Evolutionary conservation across 2,797 vertebrate genomes (phyloP).

Genomic region (Lagorchestes hirsutus): DNA sequence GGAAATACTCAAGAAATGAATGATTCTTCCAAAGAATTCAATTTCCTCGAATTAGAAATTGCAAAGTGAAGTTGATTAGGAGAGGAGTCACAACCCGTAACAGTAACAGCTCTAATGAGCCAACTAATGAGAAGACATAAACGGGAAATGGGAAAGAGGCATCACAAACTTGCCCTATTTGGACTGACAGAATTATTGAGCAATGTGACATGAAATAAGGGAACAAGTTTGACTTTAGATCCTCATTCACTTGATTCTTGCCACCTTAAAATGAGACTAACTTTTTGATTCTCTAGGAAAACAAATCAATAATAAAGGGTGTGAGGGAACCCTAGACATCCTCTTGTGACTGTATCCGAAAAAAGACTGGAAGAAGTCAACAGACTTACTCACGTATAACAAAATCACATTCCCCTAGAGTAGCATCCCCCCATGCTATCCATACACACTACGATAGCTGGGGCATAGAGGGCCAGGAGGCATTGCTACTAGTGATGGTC

Average conservation of each 20-base stretch:
- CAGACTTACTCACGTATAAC: not conserved
- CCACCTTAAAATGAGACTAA: not conserved
- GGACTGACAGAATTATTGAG: not conserved
- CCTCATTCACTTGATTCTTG: not conserved
- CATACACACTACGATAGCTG: not conserved
- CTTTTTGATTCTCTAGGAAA: not conserved
- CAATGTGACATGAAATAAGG: not conserved
- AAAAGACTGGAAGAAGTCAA: not conserved
- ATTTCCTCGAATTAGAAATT: not conserved
- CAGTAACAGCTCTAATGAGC: not conserved
- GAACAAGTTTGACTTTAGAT: not conserved
- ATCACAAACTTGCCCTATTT: not conserved
- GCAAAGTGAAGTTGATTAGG: not conserved
- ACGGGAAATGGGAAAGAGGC: not conserved
- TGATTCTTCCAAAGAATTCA: not conserved
- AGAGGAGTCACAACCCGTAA: not conserved
- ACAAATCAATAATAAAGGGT: not conserved
- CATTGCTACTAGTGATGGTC: not conserved
- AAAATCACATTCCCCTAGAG: not conserved
- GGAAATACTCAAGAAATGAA: not conserved
- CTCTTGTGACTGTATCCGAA: not conserved
- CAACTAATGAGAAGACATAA: not conserved
- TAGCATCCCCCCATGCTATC: not conserved
- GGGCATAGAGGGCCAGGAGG: not conserved
- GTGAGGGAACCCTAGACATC: not conserved